Base-by-base conservation (phyloP, 2,888 invertebrate genomes). In the Drosophila pegasa region DNA sequence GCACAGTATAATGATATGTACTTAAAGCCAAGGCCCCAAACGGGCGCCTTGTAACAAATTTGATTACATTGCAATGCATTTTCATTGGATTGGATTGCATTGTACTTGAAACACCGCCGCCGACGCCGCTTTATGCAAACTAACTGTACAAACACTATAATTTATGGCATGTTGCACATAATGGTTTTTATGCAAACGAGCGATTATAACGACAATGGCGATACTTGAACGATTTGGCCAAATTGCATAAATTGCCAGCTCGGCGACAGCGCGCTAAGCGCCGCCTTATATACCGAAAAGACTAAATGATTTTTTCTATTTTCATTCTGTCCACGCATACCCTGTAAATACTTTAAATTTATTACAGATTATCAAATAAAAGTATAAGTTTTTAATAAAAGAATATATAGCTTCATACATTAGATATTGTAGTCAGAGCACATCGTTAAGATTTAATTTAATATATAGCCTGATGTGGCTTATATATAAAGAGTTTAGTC, bases 151-250 rank as follows among this genome's bases (percentile, higher is more conserved):
- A 85, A 85, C 85, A 85, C 80, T 80, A 65, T 85, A 87, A 85
- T 85, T 85, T 85, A 85, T 87, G 62, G 71, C 80, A 80, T 87
- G 85, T 85, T 73, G 75, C 82, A 85, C 75, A 85, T 85, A 85
- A 85, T 87, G 78, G 85, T 71, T 87, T 87, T 85, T 85, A 85
- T 87, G 85, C 85, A 85, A 85, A 85, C 85, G 78, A 82, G 72
- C 80, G 77, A 71, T 75, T 78, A 78, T 56, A 71, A 45, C 74
- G 71, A 84, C 84, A 84, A 87, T 85, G 80, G 82, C 68, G 58
- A 73, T 82, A 75, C 78, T 79, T 75, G 58, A 68, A 62, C 78
- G 47, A 75, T 72, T 73, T 73, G 66, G 69, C 84, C 75, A 83
- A 87, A 87, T 85, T 85, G 85, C 84, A 87, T 73, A 73, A 82